Conservation (phyloP, 2,113 vertebrate genomes). For the Cranoglanis bouderius region DNA sequence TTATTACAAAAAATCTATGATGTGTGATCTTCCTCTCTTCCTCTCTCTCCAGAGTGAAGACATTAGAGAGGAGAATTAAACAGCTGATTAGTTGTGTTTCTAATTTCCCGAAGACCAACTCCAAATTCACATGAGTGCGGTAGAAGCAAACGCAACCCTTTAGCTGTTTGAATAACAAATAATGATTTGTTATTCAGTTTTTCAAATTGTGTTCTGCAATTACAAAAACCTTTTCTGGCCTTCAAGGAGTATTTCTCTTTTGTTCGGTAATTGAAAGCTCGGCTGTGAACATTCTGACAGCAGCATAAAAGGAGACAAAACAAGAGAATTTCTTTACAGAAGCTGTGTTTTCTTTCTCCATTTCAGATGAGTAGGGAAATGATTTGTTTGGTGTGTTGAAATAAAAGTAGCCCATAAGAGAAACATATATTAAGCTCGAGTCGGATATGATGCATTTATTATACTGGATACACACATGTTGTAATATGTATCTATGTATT, state of each 20-base stretch:
- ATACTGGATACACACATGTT: neutral
- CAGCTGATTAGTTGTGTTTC: slow-evolving; percentile 36
- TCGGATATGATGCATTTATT: slow-evolving; percentile 11
- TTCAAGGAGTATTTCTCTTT: slow-evolving; percentile 32
- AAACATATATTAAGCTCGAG: neutral
- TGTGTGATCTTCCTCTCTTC: neutral
- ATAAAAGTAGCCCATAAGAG: slow-evolving; percentile 6
- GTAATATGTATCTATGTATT: neutral
- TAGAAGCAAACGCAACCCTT: slow-evolving; percentile 6
- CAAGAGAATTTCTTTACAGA: slow-evolving; percentile 22
- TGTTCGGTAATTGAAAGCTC: slow-evolving; percentile 44
- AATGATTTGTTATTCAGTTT: slow-evolving; percentile 30
- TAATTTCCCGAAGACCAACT: slow-evolving; percentile 47
- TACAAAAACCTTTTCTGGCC: slow-evolving; percentile 31
- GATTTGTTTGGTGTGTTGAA: neutral
- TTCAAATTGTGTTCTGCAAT: slow-evolving; percentile 36
- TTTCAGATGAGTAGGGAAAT: neutral
- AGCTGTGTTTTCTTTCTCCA: neutral
- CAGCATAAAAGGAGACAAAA: slow-evolving; percentile 36
- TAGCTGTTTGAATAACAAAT: slow-evolving; percentile 30
- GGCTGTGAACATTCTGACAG: slow-evolving; percentile 35
- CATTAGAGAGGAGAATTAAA: slow-evolving; percentile 34
- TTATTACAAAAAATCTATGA: neutral
- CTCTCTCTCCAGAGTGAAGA: neutral
- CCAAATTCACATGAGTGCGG: slow-evolving; percentile 32